Evolutionary conservation across 2,113 vertebrate genomes (phyloP).

Genomic region (Rhea americana): DNA sequence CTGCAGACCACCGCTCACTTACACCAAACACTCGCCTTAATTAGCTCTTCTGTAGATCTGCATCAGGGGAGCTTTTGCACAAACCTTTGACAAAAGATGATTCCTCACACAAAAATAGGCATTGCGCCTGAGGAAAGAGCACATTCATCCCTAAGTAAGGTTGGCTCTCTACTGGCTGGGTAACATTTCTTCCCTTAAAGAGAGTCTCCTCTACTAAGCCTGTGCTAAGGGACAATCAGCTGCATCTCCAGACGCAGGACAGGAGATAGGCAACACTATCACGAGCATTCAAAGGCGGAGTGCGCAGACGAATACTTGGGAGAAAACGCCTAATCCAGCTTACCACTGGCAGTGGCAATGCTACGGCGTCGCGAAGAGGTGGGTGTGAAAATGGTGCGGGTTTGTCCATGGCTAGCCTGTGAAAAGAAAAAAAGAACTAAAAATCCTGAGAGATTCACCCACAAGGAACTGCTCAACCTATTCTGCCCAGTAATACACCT

Average conservation of each 20-base stretch:
- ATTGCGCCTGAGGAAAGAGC: not conserved
- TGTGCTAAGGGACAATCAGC: not conserved
- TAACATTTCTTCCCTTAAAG: not conserved
- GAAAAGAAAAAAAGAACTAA: not conserved
- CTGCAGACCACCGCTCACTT: not conserved
- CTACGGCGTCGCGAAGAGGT: not conserved
- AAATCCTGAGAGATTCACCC: not conserved
- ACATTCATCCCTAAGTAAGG: not conserved
- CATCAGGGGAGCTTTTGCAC: not conserved
- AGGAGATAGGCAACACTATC: not conserved
- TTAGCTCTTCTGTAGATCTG: not conserved
- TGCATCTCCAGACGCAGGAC: not conserved
- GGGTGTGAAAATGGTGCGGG: not conserved
- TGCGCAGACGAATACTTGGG: fast-evolving
- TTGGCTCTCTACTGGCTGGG: not conserved
- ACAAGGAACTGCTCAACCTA: not conserved
- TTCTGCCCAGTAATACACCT: fast-evolving
- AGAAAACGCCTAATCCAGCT: not conserved
- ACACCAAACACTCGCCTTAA: not conserved
- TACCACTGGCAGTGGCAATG: not conserved
- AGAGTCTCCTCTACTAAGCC: not conserved
- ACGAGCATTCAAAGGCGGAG: not conserved
- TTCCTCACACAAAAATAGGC: not conserved
- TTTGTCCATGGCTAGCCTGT: not conserved
- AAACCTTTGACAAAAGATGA: not conserved